Conservation (phyloP, 2,113 vertebrate species). For the Morone saxatilis region DNA sequence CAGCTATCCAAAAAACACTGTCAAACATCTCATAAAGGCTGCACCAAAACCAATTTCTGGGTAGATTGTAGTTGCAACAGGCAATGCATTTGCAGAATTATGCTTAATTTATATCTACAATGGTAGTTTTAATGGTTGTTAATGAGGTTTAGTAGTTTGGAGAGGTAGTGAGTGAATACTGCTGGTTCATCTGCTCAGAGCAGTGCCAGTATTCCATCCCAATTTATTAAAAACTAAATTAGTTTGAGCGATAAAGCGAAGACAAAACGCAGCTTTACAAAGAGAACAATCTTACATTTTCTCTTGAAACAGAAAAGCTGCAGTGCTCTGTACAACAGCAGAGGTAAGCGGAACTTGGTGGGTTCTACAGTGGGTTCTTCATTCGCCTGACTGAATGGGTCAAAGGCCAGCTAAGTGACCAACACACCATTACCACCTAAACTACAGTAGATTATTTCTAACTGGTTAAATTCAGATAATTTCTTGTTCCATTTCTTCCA, state of each 20-base stretch:
- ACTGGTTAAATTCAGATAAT: background rate
- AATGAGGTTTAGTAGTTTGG: background rate
- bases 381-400: constrained; percentile 5
- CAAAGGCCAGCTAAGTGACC: background rate
- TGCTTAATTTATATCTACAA: background rate
- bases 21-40: background rate
- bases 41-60: background rate
- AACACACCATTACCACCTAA: background rate
- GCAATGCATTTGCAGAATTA: background rate
- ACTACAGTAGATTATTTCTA: background rate
- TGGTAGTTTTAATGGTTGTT: background rate
- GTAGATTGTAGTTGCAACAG: background rate
- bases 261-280: too few species aligned
- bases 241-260: background rate
- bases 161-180: background rate
- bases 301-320: background rate
- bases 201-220: background rate
- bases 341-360: background rate
- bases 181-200: too few species aligned
- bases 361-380: background rate
- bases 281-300: background rate
- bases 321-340: background rate
- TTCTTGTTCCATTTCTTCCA: background rate
- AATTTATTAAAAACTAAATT: background rate
- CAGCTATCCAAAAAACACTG: background rate